Evolutionary conservation across 2,888 invertebrate species (phyloP), one percentile per base, ranked within the genome.

Genomic region (Torymus tubicola): DNA sequence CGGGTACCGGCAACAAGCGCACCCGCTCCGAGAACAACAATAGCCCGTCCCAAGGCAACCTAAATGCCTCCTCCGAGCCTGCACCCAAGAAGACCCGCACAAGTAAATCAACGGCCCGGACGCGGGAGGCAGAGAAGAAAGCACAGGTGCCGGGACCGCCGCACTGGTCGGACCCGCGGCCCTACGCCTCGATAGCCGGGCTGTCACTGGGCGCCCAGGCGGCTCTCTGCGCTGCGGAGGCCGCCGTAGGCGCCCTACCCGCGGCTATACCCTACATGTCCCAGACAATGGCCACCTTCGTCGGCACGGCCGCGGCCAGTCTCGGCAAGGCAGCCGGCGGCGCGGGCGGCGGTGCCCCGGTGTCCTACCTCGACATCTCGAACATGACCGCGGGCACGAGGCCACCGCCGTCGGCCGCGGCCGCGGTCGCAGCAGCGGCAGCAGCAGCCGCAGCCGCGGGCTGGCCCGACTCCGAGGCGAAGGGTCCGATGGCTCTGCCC

Each of bases 11-110:
- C 84, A 61, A 87, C 85, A 91, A 91, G 80, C 89, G 91, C 16
- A 89, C 89, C 74, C 87, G 91, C 70, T 87, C 89, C 68, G 91
- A 91, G 82, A 91, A 91, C 85, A 91, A 91, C 87, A 91, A 90
- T 86, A 90, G 88, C 81, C 90, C 89, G 72, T 90, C 90, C 76
- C 90, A 91, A 71, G 91, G 91, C 10, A 91, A 90, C 84, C 84
- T 91, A 55, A 91, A 91, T 85, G 90, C 90, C 68, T 85, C 88
- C 64, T 31, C 77, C 12, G 69, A 69, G 57, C 77, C 80, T 2
- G 88, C 89, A 70, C 83, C 85, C 64, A 91, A 91, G 83, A 90
- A 90, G 82, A 89, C 89, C 50, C 84, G 83, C 42, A 71, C 83
- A 24, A 80, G 83, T 42, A 64, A 81, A 10, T 76, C 80, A 52